Percentiles rank a stretch among this genome's conserved stretches.
Conservation (phyloP, 2,797 vertebrate genomes). For the Oryzias sinensis region DNA sequence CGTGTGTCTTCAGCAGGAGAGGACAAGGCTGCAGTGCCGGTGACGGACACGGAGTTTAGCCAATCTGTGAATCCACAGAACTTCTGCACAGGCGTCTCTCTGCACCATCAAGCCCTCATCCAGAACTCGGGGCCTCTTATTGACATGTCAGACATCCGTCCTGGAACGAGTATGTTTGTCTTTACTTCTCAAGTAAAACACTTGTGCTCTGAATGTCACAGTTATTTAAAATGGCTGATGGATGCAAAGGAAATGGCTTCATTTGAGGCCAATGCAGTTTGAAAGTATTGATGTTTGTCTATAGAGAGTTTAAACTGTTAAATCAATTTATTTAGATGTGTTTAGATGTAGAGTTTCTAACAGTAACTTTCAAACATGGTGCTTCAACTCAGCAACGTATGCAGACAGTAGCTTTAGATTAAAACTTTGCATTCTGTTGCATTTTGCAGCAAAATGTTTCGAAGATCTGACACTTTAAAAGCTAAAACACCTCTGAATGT, state of each 20-base stretch:
- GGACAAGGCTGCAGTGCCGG: constrained; percentile 94
- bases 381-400: too few species aligned
- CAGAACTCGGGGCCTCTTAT: constrained; percentile 97
- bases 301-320: too few species aligned
- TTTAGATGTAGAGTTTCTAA: too few species aligned
- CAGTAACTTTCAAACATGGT: too few species aligned
- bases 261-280: too few species aligned
- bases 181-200: neutral
- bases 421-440: too few species aligned
- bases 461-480: too few species aligned
- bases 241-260: neutral
- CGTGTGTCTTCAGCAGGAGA: constrained; percentile 79
- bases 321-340: too few species aligned
- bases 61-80: constrained; percentile 98
- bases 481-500: too few species aligned
- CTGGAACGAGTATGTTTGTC: constrained; percentile 89
- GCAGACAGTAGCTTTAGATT: too few species aligned
- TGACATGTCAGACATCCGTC: constrained; percentile 98
- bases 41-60: constrained; percentile 95
- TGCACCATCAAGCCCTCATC: constrained; percentile 96
- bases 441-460: too few species aligned
- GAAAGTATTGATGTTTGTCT: too few species aligned
- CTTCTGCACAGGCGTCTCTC: constrained; percentile 95
- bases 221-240: neutral
- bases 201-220: neutral